Conservation (phyloP, 2,888 invertebrate species). For the Drosophila mayaguana region DNA sequence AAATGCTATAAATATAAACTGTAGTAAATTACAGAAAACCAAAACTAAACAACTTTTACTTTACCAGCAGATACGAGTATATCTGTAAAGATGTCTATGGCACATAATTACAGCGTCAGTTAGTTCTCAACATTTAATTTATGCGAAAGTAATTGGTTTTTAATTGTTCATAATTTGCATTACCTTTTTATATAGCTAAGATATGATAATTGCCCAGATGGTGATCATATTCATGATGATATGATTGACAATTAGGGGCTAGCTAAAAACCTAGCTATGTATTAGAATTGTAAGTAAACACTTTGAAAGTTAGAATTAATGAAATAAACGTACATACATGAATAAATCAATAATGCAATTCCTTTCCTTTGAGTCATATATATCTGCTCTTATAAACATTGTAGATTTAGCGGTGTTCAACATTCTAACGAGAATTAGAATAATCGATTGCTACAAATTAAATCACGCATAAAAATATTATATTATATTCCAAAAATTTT, state of each 20-base stretch:
- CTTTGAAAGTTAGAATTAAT: not conserved
- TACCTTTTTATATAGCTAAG: constrained; percentile 16
- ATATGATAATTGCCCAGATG: constrained; percentile 54
- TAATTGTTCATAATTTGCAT: not conserved
- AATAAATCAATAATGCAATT: too few species aligned
- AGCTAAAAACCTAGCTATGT: constrained; percentile 14
- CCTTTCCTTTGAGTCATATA: too few species aligned
- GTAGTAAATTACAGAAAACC: constrained; percentile 82
- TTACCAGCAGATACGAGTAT: not conserved
- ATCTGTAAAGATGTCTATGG: not conserved
- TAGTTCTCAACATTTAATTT: constrained; percentile 5
- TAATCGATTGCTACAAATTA: too few species aligned
- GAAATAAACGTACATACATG: too few species aligned
- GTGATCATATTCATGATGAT: constrained; percentile 2
- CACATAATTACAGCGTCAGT: not conserved
- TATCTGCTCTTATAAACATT: too few species aligned
- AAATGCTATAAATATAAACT: constrained; percentile 83
- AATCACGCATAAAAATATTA: too few species aligned
- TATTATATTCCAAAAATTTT: too few species aligned
- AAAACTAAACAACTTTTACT: constrained; percentile 12
- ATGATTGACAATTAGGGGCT: constrained; percentile 60
- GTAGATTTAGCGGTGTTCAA: too few species aligned
- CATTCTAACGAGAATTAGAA: too few species aligned
- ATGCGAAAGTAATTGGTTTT: not conserved
- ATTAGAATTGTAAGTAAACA: not conserved